These are phyloP conservation scores for Cynoglossus semilaevis DNA, from an alignment of 2,113 vertebrate species.

Conservation along the genomic window DNA sequence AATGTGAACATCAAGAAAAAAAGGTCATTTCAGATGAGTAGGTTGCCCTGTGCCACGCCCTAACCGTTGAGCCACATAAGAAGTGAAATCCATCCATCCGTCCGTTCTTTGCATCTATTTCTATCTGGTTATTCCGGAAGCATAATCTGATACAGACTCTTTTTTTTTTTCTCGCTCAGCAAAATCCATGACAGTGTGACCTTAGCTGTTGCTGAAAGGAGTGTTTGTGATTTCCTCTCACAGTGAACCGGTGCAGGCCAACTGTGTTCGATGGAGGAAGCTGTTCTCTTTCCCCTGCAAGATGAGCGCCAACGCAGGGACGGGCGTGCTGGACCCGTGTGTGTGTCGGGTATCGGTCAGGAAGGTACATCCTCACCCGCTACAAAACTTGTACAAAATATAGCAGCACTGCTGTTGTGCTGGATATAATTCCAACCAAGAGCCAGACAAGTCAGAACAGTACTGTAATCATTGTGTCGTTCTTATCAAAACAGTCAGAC, in stretches of 20 bases:
- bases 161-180: background rate
- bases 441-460: too few species aligned
- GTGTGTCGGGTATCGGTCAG: conserved; percentile 92
- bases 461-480: background rate
- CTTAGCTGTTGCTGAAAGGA: background rate
- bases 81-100: too few species aligned
- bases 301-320: conserved; percentile 91
- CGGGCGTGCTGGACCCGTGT: conserved; percentile 91
- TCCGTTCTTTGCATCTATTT: background rate
- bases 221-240: conserved; percentile 23
- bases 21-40: too few species aligned
- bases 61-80: too few species aligned
- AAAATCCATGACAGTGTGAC: background rate
- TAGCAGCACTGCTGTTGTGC: too few species aligned
- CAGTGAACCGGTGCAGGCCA: conserved; percentile 93
- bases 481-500: too few species aligned
- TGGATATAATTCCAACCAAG: too few species aligned
- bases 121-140: background rate
- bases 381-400: too few species aligned
- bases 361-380: conserved; percentile 84
- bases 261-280: conserved; percentile 93
- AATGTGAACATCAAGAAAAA: too few species aligned
- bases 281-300: conserved; percentile 93
- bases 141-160: background rate
- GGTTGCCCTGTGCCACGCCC: too few species aligned